These are phyloP conservation scores for Irena cyanogastra DNA, from an alignment of 2,113 vertebrate species.

Conservation along the genomic window DNA sequence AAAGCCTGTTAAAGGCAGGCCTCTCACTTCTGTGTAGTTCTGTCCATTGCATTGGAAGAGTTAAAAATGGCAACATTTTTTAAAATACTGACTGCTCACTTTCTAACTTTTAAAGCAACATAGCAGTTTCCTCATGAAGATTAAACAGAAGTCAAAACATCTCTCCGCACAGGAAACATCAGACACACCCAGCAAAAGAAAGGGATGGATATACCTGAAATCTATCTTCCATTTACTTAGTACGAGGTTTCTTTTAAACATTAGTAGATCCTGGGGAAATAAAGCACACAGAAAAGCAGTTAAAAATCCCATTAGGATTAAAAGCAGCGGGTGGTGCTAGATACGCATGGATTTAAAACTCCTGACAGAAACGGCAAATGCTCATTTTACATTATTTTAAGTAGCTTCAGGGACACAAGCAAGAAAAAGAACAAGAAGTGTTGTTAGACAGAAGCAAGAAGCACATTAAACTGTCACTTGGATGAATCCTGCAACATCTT, in stretches of 20 bases:
- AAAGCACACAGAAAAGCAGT: conserved; percentile 27
- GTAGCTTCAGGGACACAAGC: neutral
- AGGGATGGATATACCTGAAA: neutral
- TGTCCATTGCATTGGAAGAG: neutral
- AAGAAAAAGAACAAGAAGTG: neutral
- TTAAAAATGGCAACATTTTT: neutral
- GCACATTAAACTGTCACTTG: neutral
- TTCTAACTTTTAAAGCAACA: neutral
- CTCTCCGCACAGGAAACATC: neutral
- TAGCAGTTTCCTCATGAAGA: neutral
- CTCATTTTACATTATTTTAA: neutral
- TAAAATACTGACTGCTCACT: neutral
- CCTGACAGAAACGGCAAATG: neutral
- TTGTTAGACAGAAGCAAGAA: neutral
- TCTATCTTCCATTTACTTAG: conserved; percentile 2
- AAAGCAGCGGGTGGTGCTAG: neutral
- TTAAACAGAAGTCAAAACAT: neutral
- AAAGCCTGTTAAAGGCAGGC: neutral
- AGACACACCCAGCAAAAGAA: neutral
- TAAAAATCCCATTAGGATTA: neutral
- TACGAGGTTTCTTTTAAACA: neutral
- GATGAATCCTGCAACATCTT: neutral
- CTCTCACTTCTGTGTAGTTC: neutral
- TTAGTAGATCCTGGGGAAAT: neutral
- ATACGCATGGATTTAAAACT: neutral